Conservation (phyloP, 2,113 vertebrate genomes). For the Drymodes brunneopygia region DNA sequence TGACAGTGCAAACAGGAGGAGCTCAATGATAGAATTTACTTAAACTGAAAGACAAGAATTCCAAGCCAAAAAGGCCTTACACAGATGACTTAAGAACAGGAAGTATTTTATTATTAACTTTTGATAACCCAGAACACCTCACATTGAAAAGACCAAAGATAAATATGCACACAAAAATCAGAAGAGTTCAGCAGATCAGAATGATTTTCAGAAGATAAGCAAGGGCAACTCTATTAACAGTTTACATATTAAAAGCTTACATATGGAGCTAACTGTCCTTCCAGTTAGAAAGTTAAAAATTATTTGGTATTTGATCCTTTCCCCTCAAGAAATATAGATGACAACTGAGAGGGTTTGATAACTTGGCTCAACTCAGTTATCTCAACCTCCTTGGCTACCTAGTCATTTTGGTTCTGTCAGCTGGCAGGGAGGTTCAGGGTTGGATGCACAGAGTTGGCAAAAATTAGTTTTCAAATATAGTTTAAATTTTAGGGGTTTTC, state of each 20-base stretch:
- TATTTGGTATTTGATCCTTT: background rate
- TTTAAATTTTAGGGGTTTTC: background rate
- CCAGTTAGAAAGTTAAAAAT: background rate
- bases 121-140: background rate
- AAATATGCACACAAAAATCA: background rate
- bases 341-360: background rate
- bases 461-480: background rate
- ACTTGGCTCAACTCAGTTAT: background rate
- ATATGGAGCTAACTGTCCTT: background rate
- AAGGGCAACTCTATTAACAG: background rate
- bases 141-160: background rate
- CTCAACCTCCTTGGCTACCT: background rate
- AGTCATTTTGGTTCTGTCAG: background rate
- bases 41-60: background rate
- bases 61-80: background rate
- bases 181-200: background rate
- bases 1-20: background rate
- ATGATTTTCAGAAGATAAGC: conserved; percentile 16
- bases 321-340: background rate
- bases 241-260: background rate
- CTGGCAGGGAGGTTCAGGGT: background rate
- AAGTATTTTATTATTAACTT: conserved; percentile 20
- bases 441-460: background rate
- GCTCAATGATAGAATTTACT: background rate
- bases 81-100: background rate